phyloP scores from a whole-genome alignment of 1,140 invertebrate genomes.

The Lethocerus indicus region DNA sequence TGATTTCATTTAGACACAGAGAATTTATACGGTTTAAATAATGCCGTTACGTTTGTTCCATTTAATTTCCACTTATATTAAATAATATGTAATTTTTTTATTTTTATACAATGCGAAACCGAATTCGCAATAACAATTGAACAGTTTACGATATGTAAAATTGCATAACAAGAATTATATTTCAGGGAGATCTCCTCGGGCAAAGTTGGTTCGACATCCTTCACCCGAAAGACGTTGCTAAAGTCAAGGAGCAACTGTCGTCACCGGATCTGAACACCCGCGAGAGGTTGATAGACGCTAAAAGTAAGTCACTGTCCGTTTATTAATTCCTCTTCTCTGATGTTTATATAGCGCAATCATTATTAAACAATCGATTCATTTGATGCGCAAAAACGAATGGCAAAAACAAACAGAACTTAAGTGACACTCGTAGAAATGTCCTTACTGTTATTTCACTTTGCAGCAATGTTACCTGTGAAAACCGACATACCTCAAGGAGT shows the following conservation, averaged over 20 bases:
- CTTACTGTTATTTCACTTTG: no score
- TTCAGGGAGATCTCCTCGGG: slow-evolving; percentile 67
- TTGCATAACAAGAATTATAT: no score
- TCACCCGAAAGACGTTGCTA: slow-evolving; percentile 85
- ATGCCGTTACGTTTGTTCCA: neutral
- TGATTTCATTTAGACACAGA: neutral
- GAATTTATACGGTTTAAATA: neutral
- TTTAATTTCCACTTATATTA: neutral
- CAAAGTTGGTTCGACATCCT: slow-evolving; percentile 90
- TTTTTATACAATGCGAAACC: slow-evolving; percentile 1
- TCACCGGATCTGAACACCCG: slow-evolving; percentile 76
- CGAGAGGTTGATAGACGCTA: slow-evolving; percentile 79
- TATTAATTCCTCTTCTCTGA: no score
- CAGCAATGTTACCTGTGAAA: slow-evolving; percentile 86
- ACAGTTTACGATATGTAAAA: no score
- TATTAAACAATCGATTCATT: neutral
- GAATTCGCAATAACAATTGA: neutral
- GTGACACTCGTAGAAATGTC: no score
- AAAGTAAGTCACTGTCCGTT: slow-evolving; percentile 77
- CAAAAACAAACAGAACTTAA: no score
- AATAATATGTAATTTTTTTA: neutral
- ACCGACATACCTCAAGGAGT: slow-evolving; percentile 60
- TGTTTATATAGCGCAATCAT: neutral
- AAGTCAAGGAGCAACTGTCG: slow-evolving; percentile 88
- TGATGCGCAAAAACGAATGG: neutral